phyloP scores from a whole-genome alignment of 2,888 invertebrate species.

The Platerodrilus igneus region DNA sequence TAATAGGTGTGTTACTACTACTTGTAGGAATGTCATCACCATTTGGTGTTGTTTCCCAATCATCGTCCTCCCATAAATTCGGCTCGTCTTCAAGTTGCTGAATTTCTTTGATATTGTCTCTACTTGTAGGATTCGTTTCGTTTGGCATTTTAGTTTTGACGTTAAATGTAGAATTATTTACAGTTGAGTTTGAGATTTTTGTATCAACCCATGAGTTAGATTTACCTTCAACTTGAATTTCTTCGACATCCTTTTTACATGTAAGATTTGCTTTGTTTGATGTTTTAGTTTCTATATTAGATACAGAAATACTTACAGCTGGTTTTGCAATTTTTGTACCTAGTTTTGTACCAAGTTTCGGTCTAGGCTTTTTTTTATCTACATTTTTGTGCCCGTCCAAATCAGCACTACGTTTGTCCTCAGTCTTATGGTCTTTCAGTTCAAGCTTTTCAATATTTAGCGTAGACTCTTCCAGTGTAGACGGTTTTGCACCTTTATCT shows the following conservation, averaged over 20 bases:
- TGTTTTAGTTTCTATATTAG: no score
- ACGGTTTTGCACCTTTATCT: slow-evolving; percentile 33
- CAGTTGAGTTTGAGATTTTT: slow-evolving; percentile 21
- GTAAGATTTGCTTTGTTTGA: no score
- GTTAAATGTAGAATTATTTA: slow-evolving; percentile 50
- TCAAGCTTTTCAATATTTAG: background rate
- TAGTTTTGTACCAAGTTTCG: slow-evolving; percentile 1
- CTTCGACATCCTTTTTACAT: no score
- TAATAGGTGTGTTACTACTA: background rate
- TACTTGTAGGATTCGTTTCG: slow-evolving; percentile 14
- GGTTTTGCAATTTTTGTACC: slow-evolving; percentile 1
- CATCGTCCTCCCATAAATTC: slow-evolving; percentile 47
- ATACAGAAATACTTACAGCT: background rate
- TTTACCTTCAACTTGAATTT: no score
- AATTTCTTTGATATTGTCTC: slow-evolving; percentile 19
- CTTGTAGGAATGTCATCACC: background rate
- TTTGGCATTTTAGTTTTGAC: slow-evolving; percentile 32
- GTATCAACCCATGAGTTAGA: no score
- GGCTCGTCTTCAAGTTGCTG: slow-evolving; percentile 28
- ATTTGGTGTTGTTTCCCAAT: slow-evolving; percentile 35
- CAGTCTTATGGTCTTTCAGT: background rate
- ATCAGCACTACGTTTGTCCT: no score
- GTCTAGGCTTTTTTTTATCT: background rate
- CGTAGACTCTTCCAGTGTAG: background rate
- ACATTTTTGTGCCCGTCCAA: no score